A percentile compares a stretch with the other conserved stretches of the same genome.
Evolutionary conservation across 2,113 vertebrate genomes (phyloP).

Genomic region (Tachycineta bicolor): DNA sequence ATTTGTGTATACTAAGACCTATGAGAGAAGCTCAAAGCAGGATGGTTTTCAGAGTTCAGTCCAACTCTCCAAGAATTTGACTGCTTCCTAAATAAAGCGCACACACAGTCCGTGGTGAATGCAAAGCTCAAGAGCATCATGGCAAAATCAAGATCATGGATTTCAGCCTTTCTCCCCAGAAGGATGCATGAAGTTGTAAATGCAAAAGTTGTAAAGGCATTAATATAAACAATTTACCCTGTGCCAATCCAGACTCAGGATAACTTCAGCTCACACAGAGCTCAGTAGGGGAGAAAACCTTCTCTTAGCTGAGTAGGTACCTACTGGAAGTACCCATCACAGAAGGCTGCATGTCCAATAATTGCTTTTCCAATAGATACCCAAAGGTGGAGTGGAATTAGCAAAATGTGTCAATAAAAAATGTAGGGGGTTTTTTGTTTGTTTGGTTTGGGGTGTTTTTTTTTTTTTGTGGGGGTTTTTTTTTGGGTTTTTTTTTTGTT

Average conservation of each 20-base stretch:
- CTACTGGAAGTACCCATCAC: not conserved
- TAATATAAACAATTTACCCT: not conserved
- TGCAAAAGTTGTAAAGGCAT: not conserved
- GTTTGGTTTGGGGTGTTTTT: too few species aligned
- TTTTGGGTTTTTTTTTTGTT: too few species aligned
- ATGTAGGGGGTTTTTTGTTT: accelerated
- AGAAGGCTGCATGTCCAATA: not conserved
- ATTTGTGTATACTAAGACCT: not conserved
- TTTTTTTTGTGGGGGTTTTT: too few species aligned
- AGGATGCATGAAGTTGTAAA: not conserved
- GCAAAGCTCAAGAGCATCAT: not conserved
- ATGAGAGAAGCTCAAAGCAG: not conserved
- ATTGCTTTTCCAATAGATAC: not conserved
- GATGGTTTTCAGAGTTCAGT: not conserved
- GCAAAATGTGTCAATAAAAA: not conserved
- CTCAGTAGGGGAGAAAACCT: not conserved
- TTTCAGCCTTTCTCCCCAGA: not conserved
- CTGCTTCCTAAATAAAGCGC: not conserved
- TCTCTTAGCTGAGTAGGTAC: not conserved
- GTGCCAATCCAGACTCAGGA: not conserved
- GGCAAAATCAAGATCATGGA: not conserved
- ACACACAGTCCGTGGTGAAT: accelerated
- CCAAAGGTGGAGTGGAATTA: not conserved
- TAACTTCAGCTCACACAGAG: not conserved
- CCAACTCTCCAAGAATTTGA: not conserved